phyloP scores from a whole-genome alignment of 2,113 vertebrate species.

The Ophiodon elongatus region DNA sequence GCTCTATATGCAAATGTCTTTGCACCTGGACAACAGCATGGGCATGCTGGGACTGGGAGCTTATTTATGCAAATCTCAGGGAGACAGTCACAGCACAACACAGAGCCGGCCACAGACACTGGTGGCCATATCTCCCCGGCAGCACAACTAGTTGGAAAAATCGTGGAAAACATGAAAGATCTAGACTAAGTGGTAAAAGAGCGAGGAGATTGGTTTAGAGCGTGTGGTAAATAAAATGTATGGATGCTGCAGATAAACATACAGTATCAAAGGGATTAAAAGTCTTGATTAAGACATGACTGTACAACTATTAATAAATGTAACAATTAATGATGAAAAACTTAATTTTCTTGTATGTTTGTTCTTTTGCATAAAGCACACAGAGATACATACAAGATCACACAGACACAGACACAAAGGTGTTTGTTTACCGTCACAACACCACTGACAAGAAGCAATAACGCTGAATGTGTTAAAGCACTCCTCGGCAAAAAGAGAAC shows the following conservation, averaged over 20 bases:
- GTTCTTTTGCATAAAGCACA: neutral
- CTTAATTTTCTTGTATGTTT: neutral
- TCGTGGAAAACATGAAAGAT: constrained; percentile 71
- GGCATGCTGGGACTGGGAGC: constrained; percentile 94
- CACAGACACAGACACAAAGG: constrained; percentile 40
- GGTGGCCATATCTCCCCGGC: constrained; percentile 91
- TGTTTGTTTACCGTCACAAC: constrained; percentile 70
- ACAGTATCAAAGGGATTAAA: neutral
- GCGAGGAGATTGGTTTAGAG: constrained; percentile 37
- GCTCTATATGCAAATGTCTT: constrained; percentile 99
- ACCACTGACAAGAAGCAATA: constrained; percentile 80
- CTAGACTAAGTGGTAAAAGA: constrained; percentile 49
- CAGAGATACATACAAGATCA: neutral
- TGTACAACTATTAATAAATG: constrained; percentile 29
- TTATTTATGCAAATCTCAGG: constrained; percentile 99
- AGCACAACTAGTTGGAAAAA: constrained; percentile 84
- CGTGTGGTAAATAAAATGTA: constrained; percentile 62
- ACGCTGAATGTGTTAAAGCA: constrained; percentile 95
- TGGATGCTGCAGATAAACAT: constrained; percentile 28
- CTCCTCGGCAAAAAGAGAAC: constrained; percentile 94
- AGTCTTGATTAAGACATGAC: constrained; percentile 3
- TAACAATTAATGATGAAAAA: constrained; percentile 24
- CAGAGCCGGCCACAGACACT: constrained; percentile 90
- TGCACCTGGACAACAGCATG: constrained; percentile 98
- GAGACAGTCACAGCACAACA: constrained; percentile 89